Percentiles rank a stretch among this genome's conserved stretches.
These are phyloP conservation scores for Mycteria americana DNA, from an alignment of 2,797 vertebrate genomes.

Conservation along the genomic window DNA sequence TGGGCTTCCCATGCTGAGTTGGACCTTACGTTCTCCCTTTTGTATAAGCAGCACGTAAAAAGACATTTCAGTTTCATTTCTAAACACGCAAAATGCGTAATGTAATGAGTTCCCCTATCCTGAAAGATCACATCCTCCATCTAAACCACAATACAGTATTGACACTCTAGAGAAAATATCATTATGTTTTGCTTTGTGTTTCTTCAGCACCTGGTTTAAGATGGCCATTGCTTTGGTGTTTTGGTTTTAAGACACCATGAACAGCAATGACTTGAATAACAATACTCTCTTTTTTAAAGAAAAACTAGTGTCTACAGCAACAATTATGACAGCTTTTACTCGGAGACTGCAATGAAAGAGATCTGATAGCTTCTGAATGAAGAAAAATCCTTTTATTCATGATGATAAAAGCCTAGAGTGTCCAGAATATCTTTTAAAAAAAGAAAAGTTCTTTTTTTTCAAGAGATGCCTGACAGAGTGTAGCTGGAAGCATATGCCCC, in stretches of 20 bases:
- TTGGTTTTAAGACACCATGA: not conserved
- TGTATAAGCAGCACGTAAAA: not conserved
- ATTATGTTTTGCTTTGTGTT: not conserved
- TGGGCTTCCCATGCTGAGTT: not conserved
- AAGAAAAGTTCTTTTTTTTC: not conserved
- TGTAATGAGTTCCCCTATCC: not conserved
- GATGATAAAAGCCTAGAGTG: not conserved
- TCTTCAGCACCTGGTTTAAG: not conserved
- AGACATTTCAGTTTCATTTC: not conserved
- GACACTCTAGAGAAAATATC: not conserved
- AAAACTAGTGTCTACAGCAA: not conserved
- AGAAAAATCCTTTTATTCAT: not conserved
- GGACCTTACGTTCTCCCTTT: not conserved
- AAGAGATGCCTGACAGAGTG: not conserved
- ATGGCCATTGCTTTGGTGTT: not conserved
- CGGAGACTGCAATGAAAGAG: not conserved
- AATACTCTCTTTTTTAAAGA: not conserved
- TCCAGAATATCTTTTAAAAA: not conserved
- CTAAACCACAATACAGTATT: not conserved
- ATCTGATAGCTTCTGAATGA: not conserved
- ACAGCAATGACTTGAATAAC: not conserved
- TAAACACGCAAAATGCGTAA: not conserved
- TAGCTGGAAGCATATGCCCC: not conserved
- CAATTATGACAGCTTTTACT: not conserved
- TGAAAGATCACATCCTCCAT: not conserved